Conservation (phyloP, 2,888 invertebrate species). For the Spodoptera littoralis region DNA sequence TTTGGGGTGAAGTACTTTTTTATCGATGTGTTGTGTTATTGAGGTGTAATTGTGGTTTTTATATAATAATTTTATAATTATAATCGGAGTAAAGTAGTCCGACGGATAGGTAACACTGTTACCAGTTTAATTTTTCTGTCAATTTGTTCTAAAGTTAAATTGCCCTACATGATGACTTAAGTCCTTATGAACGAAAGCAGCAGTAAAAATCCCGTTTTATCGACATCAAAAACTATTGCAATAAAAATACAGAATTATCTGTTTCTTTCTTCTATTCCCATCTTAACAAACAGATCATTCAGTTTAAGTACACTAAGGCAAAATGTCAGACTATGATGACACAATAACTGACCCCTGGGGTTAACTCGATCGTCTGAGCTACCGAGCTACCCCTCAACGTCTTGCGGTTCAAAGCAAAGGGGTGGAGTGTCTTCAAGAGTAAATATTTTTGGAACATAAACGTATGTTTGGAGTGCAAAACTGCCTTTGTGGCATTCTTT, state of each 20-base stretch:
- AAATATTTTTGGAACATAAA: conserved; percentile 11
- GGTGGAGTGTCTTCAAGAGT: conserved; percentile 12
- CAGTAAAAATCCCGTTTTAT: too few relatives aligned
- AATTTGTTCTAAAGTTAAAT: too few relatives aligned
- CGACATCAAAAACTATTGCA: too few relatives aligned
- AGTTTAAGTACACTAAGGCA: conserved; percentile 52
- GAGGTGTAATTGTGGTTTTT: too few relatives aligned
- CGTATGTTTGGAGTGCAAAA: too few relatives aligned
- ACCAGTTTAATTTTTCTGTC: too few relatives aligned
- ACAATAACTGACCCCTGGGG: conserved; percentile 81
- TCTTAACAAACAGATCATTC: conserved; percentile 1
- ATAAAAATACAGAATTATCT: background rate
- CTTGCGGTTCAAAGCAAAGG: conserved; percentile 22
- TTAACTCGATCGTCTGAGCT: conserved; percentile 66
- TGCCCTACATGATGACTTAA: too few relatives aligned
- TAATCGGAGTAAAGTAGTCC: too few relatives aligned
- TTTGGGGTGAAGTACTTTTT: background rate
- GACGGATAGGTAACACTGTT: too few relatives aligned
- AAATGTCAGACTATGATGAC: conserved; percentile 65
- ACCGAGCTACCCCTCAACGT: conserved; percentile 61
- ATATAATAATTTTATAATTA: too few relatives aligned
- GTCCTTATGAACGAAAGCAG: too few relatives aligned
- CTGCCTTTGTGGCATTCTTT: too few relatives aligned
- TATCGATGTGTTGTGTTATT: background rate
- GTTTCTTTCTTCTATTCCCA: background rate